Evolutionary conservation across 2,113 vertebrate genomes (phyloP).

Genomic region (Sinocyclocheilus maitianheensis): DNA sequence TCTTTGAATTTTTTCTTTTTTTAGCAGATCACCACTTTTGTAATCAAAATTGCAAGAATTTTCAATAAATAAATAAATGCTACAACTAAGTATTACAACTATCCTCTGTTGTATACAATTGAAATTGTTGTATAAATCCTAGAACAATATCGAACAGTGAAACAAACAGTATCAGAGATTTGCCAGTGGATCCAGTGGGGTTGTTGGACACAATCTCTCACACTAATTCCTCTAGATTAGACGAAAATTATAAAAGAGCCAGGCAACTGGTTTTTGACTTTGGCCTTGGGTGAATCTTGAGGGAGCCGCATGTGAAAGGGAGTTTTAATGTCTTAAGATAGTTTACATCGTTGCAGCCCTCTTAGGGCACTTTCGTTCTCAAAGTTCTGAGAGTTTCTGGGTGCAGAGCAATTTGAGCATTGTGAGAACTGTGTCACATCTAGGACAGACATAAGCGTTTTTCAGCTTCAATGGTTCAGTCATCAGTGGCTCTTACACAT

Average conservation of each 20-base stretch:
- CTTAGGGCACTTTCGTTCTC: not conserved
- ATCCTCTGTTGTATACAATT: not conserved
- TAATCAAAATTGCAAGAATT: not conserved
- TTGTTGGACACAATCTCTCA: constrained; percentile 26
- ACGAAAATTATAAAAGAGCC: constrained; percentile 29
- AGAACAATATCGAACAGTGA: not conserved
- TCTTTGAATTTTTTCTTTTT: not conserved
- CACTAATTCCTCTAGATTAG: constrained; percentile 47
- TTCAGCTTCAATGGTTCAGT: constrained; percentile 9
- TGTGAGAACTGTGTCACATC: not conserved
- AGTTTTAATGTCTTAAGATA: constrained; percentile 34
- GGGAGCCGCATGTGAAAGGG: not conserved
- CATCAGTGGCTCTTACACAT: not conserved
- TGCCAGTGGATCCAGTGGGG: constrained; percentile 6
- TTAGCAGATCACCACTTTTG: no score
- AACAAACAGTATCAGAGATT: constrained; percentile 11
- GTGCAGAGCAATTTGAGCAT: constrained; percentile 5
- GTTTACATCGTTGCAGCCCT: constrained; percentile 31
- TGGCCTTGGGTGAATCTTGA: not conserved
- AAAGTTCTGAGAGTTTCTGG: constrained; percentile 3
- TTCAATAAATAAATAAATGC: not conserved
- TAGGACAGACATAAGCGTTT: not conserved
- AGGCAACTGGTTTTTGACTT: constrained; percentile 1
- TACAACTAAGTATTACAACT: constrained; percentile 1
- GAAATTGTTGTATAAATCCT: not conserved